phyloP scores from a whole-genome alignment of 2,888 invertebrate species.

The Tromatobia lineatoria region DNA sequence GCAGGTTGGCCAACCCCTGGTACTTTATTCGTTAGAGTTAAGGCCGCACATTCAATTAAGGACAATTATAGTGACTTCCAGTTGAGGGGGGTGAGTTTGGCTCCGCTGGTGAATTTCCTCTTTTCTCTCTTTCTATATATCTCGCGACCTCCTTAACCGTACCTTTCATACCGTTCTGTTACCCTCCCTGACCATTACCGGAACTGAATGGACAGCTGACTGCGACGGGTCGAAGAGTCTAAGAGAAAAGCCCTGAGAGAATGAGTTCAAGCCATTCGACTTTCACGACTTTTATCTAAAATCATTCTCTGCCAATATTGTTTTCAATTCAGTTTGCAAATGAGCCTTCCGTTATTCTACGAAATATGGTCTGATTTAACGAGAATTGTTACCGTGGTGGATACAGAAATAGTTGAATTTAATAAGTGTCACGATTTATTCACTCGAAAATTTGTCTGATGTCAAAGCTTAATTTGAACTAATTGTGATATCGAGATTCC shows the following conservation, averaged over 20 bases:
- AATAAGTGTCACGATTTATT: not conserved
- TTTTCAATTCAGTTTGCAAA: not conserved
- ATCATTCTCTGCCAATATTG: not conserved
- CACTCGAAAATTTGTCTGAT: not conserved
- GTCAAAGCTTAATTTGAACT: too few relatives aligned
- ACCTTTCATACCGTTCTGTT: not conserved
- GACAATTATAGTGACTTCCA: constrained; percentile 29
- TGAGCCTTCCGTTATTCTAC: not conserved
- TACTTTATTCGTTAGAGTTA: constrained; percentile 14
- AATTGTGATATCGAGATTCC: too few relatives aligned
- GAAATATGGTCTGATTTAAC: not conserved
- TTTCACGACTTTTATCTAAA: not conserved
- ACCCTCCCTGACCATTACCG: constrained; percentile 27
- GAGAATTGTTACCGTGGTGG: not conserved
- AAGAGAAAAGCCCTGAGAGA: constrained; percentile 5
- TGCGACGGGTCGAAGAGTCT: not conserved
- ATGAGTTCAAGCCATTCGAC: not conserved
- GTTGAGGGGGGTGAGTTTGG: constrained; percentile 16
- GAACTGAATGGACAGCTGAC: constrained; percentile 38
- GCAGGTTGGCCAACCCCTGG: constrained; percentile 4
- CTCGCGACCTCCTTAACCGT: not conserved
- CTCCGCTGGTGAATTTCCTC: not conserved
- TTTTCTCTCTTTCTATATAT: constrained; percentile 4
- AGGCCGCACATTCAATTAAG: constrained; percentile 36
- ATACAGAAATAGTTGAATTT: not conserved